Base-by-base conservation (phyloP, 53 echinoderm and acorn worm genomes). In the Echinarachnius parma region DNA sequence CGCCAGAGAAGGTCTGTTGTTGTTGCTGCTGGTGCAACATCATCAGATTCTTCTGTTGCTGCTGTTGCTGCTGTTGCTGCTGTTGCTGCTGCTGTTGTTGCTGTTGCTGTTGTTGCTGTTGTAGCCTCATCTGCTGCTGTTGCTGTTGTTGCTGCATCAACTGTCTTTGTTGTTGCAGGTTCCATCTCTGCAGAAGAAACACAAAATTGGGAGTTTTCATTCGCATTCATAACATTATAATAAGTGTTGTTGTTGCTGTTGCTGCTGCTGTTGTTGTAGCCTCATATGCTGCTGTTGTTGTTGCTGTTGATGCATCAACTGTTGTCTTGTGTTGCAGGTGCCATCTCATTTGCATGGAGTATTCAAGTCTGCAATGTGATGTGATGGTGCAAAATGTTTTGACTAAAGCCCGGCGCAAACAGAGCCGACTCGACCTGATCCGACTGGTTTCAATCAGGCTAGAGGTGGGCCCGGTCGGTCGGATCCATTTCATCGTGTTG, bases 1-100 rank as follows among this genome's bases (percentile, higher is more conserved):
- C 87, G 54, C 88, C 96, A 10, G 86, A 82, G 48, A 98, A 96
- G 58, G 92, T 92, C 66, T 98, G 98, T 47, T 92, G 88, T 34
- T 92, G 88, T 24, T 92, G 92, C 36, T 98, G 88, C 42, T 98
- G 98, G 42, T 88, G 85, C 52, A 98, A 49, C 98, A 98, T 88
- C 62, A 91, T 81, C 7, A 91, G 62, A 34, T 98, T 87, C 83
- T 93, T 93, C 62, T 90, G 93, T 62, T 89, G 89, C 67, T 87
- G 82, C 28, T 82, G 82, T 31, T 78, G 78, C 30, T 50, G 64
- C 50, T 85, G 87, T 11, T 80, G 82, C 21, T 91, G 86, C 28
- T 76, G 81, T 50, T 58, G 54, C 58, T 77, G 64, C 31, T 62
- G 69, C 25, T 82, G 80, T 16, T 82, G 82, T 55, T 64, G 82